Percentiles rank a stretch among this genome's conserved stretches.
These are phyloP conservation scores for Lepidonotus clava DNA, from an alignment of 2,888 invertebrate genomes.

Conservation along the genomic window DNA sequence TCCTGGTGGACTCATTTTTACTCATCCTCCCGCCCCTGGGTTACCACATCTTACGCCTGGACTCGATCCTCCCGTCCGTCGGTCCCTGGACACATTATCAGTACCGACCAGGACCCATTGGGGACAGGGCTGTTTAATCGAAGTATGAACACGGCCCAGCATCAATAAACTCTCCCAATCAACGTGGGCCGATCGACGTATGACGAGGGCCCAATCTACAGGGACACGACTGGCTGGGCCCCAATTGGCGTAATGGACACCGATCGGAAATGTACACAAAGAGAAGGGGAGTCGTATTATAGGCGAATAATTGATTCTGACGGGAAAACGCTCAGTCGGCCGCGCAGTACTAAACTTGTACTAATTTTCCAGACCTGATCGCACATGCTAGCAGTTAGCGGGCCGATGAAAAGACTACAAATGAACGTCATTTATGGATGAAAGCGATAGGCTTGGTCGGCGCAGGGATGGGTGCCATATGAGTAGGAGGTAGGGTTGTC, in stretches of 20 bases:
- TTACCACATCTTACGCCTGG: too few relatives aligned
- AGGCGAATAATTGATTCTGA: neutral
- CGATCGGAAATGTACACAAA: neutral
- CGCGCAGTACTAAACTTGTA: too few relatives aligned
- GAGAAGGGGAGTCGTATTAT: too few relatives aligned
- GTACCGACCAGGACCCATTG: neutral
- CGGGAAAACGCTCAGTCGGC: too few relatives aligned
- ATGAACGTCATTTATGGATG: neutral
- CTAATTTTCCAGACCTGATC: too few relatives aligned
- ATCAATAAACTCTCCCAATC: neutral
- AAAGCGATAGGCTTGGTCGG: neutral
- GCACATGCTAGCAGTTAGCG: neutral
- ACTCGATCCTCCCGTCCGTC: too few relatives aligned
- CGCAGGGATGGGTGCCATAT: neutral
- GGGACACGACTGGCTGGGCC: neutral
- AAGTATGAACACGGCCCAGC: neutral
- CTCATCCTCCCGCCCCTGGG: too few relatives aligned
- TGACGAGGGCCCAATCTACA: neutral
- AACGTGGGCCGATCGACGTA: neutral
- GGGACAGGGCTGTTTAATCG: neutral
- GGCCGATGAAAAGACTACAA: neutral
- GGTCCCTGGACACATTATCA: too few relatives aligned
- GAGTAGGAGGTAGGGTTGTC: neutral
- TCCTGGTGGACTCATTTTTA: too few relatives aligned
- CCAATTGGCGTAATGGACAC: neutral